Conservation (phyloP, 1,140 invertebrate genomes). For the Pristionchus pacificus region DNA sequence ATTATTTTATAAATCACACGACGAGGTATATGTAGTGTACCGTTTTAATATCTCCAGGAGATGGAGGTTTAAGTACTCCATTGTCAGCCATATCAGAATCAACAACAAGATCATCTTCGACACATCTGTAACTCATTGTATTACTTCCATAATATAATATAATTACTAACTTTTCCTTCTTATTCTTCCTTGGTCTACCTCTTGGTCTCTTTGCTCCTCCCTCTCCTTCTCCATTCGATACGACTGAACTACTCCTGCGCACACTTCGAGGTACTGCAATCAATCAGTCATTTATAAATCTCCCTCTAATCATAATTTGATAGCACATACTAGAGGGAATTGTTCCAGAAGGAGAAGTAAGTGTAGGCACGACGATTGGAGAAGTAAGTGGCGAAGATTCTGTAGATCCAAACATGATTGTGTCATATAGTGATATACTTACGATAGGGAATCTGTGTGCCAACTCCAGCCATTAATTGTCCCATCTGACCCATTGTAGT, state of each 20-base stretch:
- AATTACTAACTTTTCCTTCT: conserved; percentile 26
- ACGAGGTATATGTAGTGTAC: neutral
- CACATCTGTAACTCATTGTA: conserved; percentile 14
- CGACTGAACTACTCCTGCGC: neutral
- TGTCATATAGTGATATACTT: no score
- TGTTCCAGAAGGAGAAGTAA: neutral
- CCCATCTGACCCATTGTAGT: no score
- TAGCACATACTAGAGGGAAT: neutral
- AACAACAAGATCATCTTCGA: conserved; percentile 27
- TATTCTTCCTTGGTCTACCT: conserved; percentile 30
- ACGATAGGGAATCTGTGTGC: no score
- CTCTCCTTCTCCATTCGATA: conserved; percentile 10
- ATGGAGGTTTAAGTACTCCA: no score
- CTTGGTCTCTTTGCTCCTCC: conserved; percentile 25
- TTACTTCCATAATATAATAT: conserved; percentile 17
- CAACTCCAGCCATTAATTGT: no score
- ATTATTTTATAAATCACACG: neutral
- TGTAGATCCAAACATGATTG: neutral
- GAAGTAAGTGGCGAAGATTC: neutral
- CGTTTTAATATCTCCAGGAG: conserved; percentile 6
- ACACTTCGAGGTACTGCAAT: neutral
- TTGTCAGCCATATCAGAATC: conserved; percentile 14
- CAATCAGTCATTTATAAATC: neutral
- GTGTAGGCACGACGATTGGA: neutral
- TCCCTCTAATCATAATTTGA: conserved; percentile 3